Evolutionary conservation across 1,140 invertebrate genomes (phyloP), one percentile per base, ranked within the genome.

Genomic region (Pseudoatta argentina): DNA sequence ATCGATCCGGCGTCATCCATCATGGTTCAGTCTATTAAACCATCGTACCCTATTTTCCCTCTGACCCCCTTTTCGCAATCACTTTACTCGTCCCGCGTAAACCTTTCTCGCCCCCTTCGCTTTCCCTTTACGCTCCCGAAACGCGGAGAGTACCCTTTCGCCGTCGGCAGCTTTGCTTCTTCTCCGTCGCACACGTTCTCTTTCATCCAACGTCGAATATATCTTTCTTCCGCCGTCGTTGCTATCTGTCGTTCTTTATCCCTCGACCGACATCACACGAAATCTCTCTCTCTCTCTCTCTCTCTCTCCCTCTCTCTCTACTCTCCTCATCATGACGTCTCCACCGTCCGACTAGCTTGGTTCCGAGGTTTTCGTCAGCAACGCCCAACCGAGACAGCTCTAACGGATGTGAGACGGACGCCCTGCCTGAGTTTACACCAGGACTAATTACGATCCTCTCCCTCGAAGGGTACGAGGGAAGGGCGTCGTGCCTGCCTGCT

Each of bases 1-100:
- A 93, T 92, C 92, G 92, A 92, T 92, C 90, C 48, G 27, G 24
- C 66, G 81, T 91, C 92, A 93, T 93, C 92, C 92, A 93, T 93
- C 92, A 92, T 91, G 91, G 90, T 83, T 87, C 89, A 91, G 87
- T 93, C 92, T 93, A 93, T 92, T 92, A 93, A 93, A 91, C 87
- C 91, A 86, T 66, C 55, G 88, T 91, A 87, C 81, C 90, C 89
- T 71, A 88, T 92, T 91, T 89, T 90, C 91, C 87, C 85, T 88
- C 86, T 91, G 90, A 91, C 91, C 92, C 88, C 91, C 86, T 91
- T 88, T 87, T 86, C 87, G 87, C 91, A 89, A 91, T 91, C 91
- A 92, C 91, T 92, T 92, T 92, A 87, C 88, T 89, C 91, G 71
- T 90, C 78, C 86, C 71, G 16, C 57, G 5, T 66, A 72, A 85